Conservation (phyloP, 2,113 vertebrate species). For the Cyphomyrus plagiostoma region DNA sequence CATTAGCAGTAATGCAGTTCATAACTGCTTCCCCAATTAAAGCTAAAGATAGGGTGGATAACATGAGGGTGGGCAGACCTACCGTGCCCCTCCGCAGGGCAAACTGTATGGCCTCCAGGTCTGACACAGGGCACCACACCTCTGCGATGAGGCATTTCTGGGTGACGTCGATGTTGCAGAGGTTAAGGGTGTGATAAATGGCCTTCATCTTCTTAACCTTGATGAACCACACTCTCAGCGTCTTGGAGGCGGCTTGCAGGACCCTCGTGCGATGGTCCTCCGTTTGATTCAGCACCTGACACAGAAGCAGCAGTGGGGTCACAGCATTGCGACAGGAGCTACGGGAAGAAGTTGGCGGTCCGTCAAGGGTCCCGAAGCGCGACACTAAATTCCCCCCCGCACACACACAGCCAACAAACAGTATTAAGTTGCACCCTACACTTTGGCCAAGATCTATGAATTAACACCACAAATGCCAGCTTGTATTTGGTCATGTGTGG, state of each 20-base stretch:
- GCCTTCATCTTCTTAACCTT: slow-evolving; percentile 99
- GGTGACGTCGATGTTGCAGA: slow-evolving; percentile 97
- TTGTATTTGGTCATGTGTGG: neutral
- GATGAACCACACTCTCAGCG: slow-evolving; percentile 92
- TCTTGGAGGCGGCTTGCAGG: slow-evolving; percentile 90
- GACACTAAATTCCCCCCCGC: neutral
- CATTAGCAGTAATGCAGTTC: neutral
- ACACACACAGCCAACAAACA: neutral
- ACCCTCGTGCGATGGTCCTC: slow-evolving; percentile 95
- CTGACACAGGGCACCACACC: slow-evolving; percentile 94
- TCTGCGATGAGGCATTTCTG: slow-evolving; percentile 98
- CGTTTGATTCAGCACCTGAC: slow-evolving; percentile 91
- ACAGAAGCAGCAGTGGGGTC: neutral
- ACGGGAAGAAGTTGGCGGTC: neutral
- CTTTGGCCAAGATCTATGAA: neutral
- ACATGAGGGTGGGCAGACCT: slow-evolving; percentile 43
- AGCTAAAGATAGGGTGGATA: neutral
- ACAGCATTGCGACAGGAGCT: neutral
- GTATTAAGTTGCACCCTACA: neutral
- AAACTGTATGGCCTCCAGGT: slow-evolving; percentile 96
- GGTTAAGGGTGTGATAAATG: slow-evolving; percentile 95
- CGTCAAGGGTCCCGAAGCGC: neutral
- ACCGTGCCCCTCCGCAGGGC: slow-evolving; percentile 91
- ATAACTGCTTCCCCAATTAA: neutral
- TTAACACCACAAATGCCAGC: neutral